Conservation (phyloP, 2,113 vertebrate genomes). For the Campylorhamphus procurvoides region DNA sequence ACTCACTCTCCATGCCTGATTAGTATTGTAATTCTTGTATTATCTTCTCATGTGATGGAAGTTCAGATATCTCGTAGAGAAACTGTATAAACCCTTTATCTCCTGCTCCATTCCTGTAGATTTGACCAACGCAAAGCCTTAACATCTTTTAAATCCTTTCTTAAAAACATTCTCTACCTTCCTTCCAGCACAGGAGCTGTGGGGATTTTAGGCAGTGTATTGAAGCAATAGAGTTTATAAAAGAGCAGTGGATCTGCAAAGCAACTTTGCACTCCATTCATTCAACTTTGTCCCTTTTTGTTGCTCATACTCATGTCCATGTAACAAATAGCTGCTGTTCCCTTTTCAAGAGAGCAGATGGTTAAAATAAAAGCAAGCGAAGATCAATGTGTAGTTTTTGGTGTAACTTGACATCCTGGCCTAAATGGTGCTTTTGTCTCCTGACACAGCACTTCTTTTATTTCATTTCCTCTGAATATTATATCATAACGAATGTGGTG, state of each 20-base stretch:
- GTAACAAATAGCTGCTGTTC: background rate
- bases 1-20: background rate
- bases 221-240: background rate
- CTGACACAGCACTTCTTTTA: background rate
- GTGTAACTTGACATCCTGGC: background rate
- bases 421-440: background rate
- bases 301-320: background rate
- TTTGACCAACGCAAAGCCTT: background rate
- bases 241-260: background rate
- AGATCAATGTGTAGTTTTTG: background rate
- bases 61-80: background rate
- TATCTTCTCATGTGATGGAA: background rate
- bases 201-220: background rate
- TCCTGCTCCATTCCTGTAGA: background rate
- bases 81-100: background rate
- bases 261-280: background rate
- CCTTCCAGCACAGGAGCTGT: background rate
- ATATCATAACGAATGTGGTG: conserved; percentile 30
- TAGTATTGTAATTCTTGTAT: background rate
- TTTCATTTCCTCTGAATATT: conserved; percentile 38
- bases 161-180: background rate
- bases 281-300: background rate
- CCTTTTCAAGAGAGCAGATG: background rate
- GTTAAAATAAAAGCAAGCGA: background rate
- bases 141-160: background rate